Percentiles rank a stretch among this genome's conserved stretches.
Evolutionary conservation across 2,113 vertebrate species (phyloP).

Genomic region (Xiphophorus couchianus): DNA sequence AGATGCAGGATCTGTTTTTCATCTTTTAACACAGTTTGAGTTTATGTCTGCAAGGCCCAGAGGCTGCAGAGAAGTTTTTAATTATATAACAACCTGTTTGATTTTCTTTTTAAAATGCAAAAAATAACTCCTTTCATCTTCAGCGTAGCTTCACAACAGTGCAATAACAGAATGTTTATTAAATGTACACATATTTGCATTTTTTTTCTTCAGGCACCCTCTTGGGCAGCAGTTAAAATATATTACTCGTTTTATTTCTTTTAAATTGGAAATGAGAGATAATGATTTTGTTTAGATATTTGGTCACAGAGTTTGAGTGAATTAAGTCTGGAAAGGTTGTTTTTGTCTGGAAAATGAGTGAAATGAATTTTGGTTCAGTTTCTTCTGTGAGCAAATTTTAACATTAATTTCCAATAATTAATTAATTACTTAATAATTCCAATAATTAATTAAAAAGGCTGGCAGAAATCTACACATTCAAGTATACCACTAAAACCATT

Average conservation of each 20-base stretch:
- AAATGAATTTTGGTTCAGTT: too few species aligned
- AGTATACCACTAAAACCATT: too few species aligned
- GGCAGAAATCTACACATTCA: too few species aligned
- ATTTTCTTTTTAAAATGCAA: slow-evolving; percentile 52
- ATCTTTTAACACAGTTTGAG: slow-evolving; percentile 69
- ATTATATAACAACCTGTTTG: slow-evolving; percentile 71
- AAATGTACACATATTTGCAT: slow-evolving; percentile 61
- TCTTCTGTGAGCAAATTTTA: too few species aligned
- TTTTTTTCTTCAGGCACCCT: slow-evolving; percentile 42
- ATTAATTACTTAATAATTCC: too few species aligned
- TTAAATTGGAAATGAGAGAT: slow-evolving; percentile 51
- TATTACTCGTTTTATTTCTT: slow-evolving; percentile 57
- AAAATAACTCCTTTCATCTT: slow-evolving; percentile 59
- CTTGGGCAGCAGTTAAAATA: slow-evolving; percentile 40
- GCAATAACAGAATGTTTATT: slow-evolving; percentile 54
- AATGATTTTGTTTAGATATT: slow-evolving; percentile 11
- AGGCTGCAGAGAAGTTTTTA: slow-evolving; percentile 75
- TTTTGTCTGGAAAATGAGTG: neutral
- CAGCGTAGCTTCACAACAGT: slow-evolving; percentile 57
- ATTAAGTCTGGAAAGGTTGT: neutral
- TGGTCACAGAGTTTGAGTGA: slow-evolving; percentile 22
- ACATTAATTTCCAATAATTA: too few species aligned
- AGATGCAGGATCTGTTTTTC: slow-evolving; percentile 74
- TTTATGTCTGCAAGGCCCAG: slow-evolving; percentile 57
- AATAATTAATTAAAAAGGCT: too few species aligned